Evolutionary conservation across 2,888 invertebrate genomes (phyloP).

Genomic region (Tetranychus truncatus): DNA sequence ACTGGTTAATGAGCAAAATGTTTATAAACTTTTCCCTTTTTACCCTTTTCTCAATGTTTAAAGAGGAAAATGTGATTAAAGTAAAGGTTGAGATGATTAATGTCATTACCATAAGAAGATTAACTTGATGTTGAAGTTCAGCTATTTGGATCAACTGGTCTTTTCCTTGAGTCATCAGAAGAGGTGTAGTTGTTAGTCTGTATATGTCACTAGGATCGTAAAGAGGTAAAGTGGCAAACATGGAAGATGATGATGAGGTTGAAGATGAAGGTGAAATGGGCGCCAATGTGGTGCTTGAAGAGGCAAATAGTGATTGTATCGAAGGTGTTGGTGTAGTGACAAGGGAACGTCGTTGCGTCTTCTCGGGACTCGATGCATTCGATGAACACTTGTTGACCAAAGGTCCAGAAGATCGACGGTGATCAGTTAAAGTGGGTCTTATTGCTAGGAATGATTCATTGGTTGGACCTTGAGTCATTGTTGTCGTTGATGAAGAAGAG

Average conservation of each 20-base stretch:
- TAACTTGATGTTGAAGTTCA: slow-evolving; percentile 15
- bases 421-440: neutral
- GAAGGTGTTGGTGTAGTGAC: slow-evolving; percentile 9
- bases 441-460: slow-evolving; percentile 4
- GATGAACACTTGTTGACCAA: neutral
- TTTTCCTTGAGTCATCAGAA: slow-evolving; percentile 38
- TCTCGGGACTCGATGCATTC: neutral
- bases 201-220: slow-evolving; percentile 11
- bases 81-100: neutral
- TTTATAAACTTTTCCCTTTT: neutral
- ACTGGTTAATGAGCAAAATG: too few relatives aligned
- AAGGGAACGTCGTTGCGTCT: neutral
- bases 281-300: neutral
- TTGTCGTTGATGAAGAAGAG: neutral
- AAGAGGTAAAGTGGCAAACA: neutral
- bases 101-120: slow-evolving; percentile 3
- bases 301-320: neutral
- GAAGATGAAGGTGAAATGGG: neutral
- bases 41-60: neutral
- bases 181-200: slow-evolving; percentile 32
- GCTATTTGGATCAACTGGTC: slow-evolving; percentile 14
- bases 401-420: neutral
- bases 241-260: neutral
- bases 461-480: neutral
- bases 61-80: neutral